Percentiles rank a stretch among this genome's conserved stretches.
Evolutionary conservation across 92 coral and sea anemone species (phyloP).

Genomic region (Plumapathes pennacea): DNA sequence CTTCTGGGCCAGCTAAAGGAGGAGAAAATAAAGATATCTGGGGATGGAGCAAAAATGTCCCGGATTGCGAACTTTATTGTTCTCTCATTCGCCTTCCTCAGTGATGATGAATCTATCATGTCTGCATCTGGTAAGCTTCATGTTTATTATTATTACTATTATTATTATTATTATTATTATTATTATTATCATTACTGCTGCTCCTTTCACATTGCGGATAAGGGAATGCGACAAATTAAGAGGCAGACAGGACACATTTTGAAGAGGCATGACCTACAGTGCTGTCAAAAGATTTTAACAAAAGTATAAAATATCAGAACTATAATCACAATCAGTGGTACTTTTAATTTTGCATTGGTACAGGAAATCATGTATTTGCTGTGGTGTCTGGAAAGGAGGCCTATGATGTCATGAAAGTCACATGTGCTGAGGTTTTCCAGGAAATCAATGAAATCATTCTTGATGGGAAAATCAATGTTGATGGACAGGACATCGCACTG

Average conservation of each 20-base stretch:
- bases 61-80: conserved; percentile 37
- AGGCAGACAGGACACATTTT: too few species aligned
- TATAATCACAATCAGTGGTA: too few species aligned
- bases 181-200: too few species aligned
- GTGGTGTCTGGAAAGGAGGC: conserved; percentile 23
- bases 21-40: conserved; percentile 23
- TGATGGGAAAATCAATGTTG: conserved; percentile 22
- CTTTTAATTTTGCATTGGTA: too few species aligned
- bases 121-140: conserved; percentile 30
- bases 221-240: too few species aligned
- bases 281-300: too few species aligned
- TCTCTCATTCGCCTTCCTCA: conserved; percentile 22
- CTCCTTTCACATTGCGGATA: too few species aligned
- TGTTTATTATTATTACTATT: neutral
- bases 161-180: too few species aligned
- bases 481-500: conserved; percentile 12
- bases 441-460: conserved; percentile 22
- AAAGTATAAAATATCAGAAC: too few species aligned
- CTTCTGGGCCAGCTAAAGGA: neutral
- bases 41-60: conserved; percentile 48
- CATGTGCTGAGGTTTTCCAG: conserved; percentile 21
- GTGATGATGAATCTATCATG: conserved; percentile 27
- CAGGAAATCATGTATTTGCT: conserved; percentile 26
- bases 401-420: conserved; percentile 13
- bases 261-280: too few species aligned